These are phyloP conservation scores for Polypterus senegalus DNA, from an alignment of 2,113 vertebrate species.

Conservation along the genomic window DNA sequence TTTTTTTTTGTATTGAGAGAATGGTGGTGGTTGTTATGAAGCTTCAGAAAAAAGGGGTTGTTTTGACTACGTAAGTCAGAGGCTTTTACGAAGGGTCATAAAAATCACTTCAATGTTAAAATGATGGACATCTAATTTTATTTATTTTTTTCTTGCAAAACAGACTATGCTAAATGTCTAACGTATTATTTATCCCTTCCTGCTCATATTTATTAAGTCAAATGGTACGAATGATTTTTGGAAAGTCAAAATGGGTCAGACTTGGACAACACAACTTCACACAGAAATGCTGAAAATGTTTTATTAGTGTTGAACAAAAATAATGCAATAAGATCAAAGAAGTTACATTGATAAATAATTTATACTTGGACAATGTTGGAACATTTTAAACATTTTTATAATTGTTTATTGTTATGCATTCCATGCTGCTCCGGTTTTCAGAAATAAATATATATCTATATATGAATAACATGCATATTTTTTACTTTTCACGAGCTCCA, in stretches of 20 bases:
- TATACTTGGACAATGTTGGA: conserved; percentile 56
- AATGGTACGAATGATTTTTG: conserved; percentile 64
- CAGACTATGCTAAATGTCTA: conserved; percentile 75
- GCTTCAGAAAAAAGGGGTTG: conserved; percentile 64
- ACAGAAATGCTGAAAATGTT: neutral
- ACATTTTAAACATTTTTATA: conserved; percentile 49
- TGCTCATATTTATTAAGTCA: conserved; percentile 68
- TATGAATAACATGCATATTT: conserved; percentile 27
- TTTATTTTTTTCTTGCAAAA: conserved; percentile 81
- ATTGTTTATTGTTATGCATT: conserved; percentile 80
- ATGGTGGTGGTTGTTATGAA: conserved; percentile 87
- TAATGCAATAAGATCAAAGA: conserved; percentile 80
- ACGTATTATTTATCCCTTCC: conserved; percentile 88
- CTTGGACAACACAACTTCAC: conserved; percentile 31
- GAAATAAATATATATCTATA: conserved; percentile 60
- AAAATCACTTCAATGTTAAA: conserved; percentile 72
- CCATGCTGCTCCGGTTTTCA: conserved; percentile 85
- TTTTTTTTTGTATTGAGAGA: conserved; percentile 71
- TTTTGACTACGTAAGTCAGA: conserved; percentile 53
- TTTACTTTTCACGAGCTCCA: conserved; percentile 26
- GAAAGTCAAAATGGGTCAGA: conserved; percentile 52
- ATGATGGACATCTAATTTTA: conserved; percentile 81
- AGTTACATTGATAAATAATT: conserved; percentile 40
- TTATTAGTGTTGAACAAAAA: conserved; percentile 37
- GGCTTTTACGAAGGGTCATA: conserved; percentile 56